Evolutionary conservation across 2,113 vertebrate species (phyloP), one percentile per base, ranked within the genome.

Genomic region (Trematomus loennbergii): DNA sequence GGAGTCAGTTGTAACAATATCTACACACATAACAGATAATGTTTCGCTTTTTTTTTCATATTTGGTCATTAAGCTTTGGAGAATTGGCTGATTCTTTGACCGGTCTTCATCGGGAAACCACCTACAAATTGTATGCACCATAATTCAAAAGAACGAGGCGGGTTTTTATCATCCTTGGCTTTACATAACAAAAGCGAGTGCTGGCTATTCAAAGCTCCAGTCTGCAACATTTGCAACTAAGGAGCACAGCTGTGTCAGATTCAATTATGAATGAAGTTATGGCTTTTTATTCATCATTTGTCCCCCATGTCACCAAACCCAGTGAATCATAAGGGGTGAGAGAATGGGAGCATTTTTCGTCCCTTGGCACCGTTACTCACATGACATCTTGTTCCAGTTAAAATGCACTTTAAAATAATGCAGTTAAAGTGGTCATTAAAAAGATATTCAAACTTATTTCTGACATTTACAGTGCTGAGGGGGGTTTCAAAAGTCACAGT

Each of bases 211-310:
- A 82, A 72, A 82, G 80, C 66, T 66, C 57, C 72, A 40, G 82
- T 76, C 68, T 29, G 72, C 73, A 85, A 68, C 88, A 71, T 83
- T 77, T 79, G 57, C 78, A 82, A 53, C 75, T 12, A 61, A 88
- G 62, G 36, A 82, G 59, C 84, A 80, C 87, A 88, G 82, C 89
- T 88, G 84, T 92, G 88, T 87, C 79, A 18, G 20, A 46, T 72
- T 89, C 68, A 89, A 90, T 90, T 91, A 92, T 90, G 88, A 76
- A 93, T 88, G 75, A 88, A 81, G 72, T 79, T 78, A 43, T 77
- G 70, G 69, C 72, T 78, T 90, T 91, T 89, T 88, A 82, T 89
- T 85, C 78, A 77, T 86, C 72, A 86, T 87, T 83, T 83, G 77
- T 77, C 84, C 89, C 87, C 53, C 22, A 72, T 77, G 75, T 83